Evolutionary conservation across 1,140 invertebrate species (phyloP).

Genomic region (Charaxes varanes): DNA sequence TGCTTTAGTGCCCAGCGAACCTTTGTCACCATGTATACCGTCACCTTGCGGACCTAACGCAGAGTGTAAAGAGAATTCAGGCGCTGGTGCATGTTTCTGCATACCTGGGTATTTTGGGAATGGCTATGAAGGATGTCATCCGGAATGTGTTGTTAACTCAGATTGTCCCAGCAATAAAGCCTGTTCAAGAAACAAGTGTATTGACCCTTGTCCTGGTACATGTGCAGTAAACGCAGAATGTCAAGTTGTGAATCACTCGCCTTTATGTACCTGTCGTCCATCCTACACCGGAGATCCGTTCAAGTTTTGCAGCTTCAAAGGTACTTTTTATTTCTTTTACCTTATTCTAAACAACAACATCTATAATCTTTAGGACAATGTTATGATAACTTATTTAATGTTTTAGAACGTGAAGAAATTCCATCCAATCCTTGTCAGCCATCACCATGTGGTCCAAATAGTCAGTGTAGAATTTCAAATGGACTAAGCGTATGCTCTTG

Average conservation of each 20-base stretch:
- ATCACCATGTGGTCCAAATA: conserved; percentile 82
- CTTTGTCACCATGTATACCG: conserved; percentile 71
- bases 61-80: conserved; percentile 74
- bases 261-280: conserved; percentile 82
- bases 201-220: conserved; percentile 81
- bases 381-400: conserved; percentile 16
- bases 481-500: conserved; percentile 79
- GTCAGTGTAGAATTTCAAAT: conserved; percentile 76
- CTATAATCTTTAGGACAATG: no score
- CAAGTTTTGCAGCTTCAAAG: conserved; percentile 66
- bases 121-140: conserved; percentile 71
- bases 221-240: conserved; percentile 85
- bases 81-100: conserved; percentile 75
- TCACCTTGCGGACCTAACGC: conserved; percentile 78
- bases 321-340: no score
- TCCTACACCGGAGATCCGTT: conserved; percentile 85
- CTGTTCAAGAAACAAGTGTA: conserved; percentile 82
- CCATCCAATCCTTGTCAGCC: conserved; percentile 77
- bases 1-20: conserved; percentile 32
- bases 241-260: conserved; percentile 83
- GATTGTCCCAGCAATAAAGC: conserved; percentile 80
- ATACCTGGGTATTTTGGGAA: conserved; percentile 74
- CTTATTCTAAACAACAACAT: no score
- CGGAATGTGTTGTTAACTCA: conserved; percentile 72
- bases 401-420: conserved; percentile 45